Evolutionary conservation across 2,113 vertebrate genomes (phyloP), one percentile per base, ranked within the genome.

Genomic region (Anguilla japonica): DNA sequence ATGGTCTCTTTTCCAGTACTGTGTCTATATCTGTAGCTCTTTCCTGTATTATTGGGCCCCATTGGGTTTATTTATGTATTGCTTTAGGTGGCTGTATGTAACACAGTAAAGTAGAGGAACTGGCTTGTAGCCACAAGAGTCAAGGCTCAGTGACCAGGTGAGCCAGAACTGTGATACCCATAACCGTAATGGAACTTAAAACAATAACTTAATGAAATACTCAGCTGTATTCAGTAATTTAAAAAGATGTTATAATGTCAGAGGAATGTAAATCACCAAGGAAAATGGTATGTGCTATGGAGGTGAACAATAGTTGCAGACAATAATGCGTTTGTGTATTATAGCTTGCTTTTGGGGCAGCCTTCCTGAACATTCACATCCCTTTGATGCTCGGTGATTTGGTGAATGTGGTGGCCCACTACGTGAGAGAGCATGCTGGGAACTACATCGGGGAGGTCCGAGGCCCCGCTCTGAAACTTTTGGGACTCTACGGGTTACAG

Each of bases 361-460:
- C 98, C 0, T 91, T 98, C 71, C 93, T 98, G 89, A 99, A 99
- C 0, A 96, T 99, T 86, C 96, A 93, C 90, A 97, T 99, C 88
- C 97, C 98, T 0, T 86, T 98, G 85, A 95, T 98, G 89, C 94
- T 99, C 83, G 98, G 98, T 1, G 94, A 97, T 79, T 92, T 99
- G 93, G 98, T 99, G 79, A 96, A 99, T 43, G 95, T 98, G 1
- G 97, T 99, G 84, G 96, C 97, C 1, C 95, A 89, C 0, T 95
- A 96, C 86, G 93, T 96, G 2, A 94, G 94, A 14, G 95, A 96
- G 18, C 94, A 93, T 0, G 5, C 94, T 0, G 91, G 93, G 18
- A 94, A 92, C 34, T 99, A 98, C 91, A 16, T 96, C 87, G 90
- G 78, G 0, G 96, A 96, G 84, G 96, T 96, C 15, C 93, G 89